Conservation (phyloP, 2,113 vertebrate genomes). For the Syngnathus typhle region DNA sequence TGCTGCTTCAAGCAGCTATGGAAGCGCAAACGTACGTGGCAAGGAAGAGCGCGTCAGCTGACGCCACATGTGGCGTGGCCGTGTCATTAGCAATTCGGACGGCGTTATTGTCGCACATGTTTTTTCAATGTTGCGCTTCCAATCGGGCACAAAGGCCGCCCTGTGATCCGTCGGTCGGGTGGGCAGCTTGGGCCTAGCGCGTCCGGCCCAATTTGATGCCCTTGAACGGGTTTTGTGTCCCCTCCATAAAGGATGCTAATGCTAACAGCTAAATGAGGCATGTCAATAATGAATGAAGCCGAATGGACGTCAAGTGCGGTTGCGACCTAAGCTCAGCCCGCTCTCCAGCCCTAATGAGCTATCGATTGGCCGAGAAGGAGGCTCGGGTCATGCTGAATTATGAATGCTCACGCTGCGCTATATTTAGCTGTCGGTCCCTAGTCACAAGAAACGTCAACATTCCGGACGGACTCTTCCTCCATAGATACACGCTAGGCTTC, state of each 20-base stretch:
- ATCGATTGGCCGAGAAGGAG: slow-evolving; percentile 53
- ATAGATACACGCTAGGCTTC: background rate
- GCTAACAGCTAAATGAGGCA: slow-evolving; percentile 1
- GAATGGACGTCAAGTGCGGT: slow-evolving; percentile 8
- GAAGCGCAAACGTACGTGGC: slow-evolving; percentile 4
- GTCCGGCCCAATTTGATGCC: background rate
- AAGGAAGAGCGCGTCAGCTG: slow-evolving; percentile 20
- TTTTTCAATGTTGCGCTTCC: slow-evolving; percentile 4
- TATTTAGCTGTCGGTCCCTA: slow-evolving; percentile 36
- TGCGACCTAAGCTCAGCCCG: slow-evolving; percentile 12
- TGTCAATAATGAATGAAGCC: slow-evolving; percentile 2
- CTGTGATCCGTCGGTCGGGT: background rate
- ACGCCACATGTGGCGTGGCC: slow-evolving; percentile 26
- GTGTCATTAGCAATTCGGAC: slow-evolving; percentile 20
- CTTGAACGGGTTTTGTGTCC: background rate
- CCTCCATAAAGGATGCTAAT: background rate
- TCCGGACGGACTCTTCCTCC: background rate
- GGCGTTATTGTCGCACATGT: background rate
- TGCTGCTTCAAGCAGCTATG: background rate
- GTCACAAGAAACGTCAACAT: slow-evolving; percentile 38
- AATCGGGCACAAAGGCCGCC: slow-evolving; percentile 11
- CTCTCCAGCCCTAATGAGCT: slow-evolving; percentile 47
- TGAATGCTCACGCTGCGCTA: slow-evolving; percentile 54
- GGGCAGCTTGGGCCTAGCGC: slow-evolving; percentile 1
- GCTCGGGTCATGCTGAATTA: slow-evolving; percentile 57